Conservation (phyloP, 2,797 vertebrate genomes). For the Borostomias antarcticus region DNA sequence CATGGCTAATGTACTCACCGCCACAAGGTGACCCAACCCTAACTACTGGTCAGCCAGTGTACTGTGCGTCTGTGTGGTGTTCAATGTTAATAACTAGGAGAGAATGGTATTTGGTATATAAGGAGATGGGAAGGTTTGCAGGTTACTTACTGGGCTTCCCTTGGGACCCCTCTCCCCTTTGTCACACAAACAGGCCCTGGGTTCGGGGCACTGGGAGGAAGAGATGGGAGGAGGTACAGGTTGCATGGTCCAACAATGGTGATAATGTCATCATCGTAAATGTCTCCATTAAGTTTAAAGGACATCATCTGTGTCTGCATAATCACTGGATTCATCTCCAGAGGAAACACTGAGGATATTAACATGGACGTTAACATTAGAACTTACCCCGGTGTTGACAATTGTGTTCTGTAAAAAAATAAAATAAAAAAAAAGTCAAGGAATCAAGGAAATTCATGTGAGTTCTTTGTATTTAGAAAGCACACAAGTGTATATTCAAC, state of each 20-base stretch:
- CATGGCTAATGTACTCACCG: neutral
- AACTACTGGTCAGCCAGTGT: neutral
- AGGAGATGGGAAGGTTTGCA: neutral
- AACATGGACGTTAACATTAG: neutral
- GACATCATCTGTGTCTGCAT: neutral
- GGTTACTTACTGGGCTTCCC: slow-evolving; percentile 63
- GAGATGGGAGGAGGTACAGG: neutral
- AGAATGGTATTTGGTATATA: neutral
- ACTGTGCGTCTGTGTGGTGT: neutral
- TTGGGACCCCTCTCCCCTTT: slow-evolving; percentile 65
- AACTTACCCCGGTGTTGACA: slow-evolving; percentile 66
- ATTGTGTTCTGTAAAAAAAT: slow-evolving; percentile 58
- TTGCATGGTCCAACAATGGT: neutral
- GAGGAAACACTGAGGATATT: no score
- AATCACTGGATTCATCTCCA: neutral
- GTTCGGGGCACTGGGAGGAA: slow-evolving; percentile 70
- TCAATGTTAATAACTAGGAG: no score
- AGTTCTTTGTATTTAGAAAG: neutral
- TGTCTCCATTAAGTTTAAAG: neutral
- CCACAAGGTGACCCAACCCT: neutral
- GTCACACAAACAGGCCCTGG: slow-evolving; percentile 70
- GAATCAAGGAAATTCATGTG: no score
- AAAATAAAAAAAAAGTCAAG: neutral
- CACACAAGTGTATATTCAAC: neutral
- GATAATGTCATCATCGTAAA: no score